Percentiles rank a stretch among this genome's conserved stretches.
Evolutionary conservation across 2,888 invertebrate genomes (phyloP).

Genomic region (Sphinx pinastri): DNA sequence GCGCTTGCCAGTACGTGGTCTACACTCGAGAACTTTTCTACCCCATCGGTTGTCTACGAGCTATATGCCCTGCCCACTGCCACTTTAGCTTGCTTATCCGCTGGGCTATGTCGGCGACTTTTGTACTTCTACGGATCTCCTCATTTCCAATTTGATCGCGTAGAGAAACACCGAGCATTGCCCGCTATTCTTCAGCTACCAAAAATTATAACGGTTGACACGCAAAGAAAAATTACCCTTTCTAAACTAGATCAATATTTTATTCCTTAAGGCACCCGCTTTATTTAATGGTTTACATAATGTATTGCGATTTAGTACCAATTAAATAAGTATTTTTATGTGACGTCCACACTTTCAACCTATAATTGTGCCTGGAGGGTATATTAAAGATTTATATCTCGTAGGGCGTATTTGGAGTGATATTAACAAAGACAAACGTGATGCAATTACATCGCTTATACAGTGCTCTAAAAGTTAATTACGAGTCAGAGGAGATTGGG

Average conservation of each 20-base stretch:
- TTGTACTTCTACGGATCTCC: too few species aligned
- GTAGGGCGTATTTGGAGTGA: conserved; percentile 19
- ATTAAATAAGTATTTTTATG: conserved; percentile 20
- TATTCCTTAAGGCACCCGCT: conserved; percentile 4
- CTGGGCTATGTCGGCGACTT: too few species aligned
- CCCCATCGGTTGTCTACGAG: too few species aligned
- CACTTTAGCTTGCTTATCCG: too few species aligned
- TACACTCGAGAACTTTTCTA: too few species aligned
- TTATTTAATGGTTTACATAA: background rate
- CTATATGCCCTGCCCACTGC: too few species aligned
- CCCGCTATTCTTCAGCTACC: background rate
- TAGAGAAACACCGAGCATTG: too few species aligned
- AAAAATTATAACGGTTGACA: background rate
- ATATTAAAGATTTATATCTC: conserved; percentile 11
- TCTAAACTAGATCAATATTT: conserved; percentile 15
- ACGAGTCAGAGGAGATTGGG: background rate
- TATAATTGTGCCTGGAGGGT: conserved; percentile 5
- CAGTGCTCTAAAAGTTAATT: background rate
- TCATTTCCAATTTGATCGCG: too few species aligned
- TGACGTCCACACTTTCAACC: conserved; percentile 12
- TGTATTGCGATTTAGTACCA: conserved; percentile 18
- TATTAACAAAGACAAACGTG: conserved; percentile 20
- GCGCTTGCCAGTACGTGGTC: too few species aligned
- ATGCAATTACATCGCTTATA: conserved; percentile 7
- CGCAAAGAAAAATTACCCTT: conserved; percentile 7